Conservation (phyloP, 1,140 invertebrate genomes). For the Drosophila lacteicornis region DNA sequence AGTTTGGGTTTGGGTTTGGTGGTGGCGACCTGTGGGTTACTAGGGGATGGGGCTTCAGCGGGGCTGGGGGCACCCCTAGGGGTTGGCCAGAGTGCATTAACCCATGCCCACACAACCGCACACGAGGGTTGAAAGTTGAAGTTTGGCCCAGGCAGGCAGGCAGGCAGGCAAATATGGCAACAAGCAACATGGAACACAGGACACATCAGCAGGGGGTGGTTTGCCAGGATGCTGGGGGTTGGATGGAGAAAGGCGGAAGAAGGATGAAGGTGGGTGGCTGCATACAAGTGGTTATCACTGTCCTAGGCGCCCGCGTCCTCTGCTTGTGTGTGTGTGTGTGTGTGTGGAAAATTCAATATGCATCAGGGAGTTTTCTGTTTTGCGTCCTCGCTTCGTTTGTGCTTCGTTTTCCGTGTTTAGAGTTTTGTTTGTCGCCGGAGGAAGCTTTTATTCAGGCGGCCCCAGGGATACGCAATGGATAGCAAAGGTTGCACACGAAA, state of each 20-base stretch:
- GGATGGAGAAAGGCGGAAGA: background rate
- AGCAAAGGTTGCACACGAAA: conserved; percentile 6
- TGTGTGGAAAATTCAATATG: conserved; percentile 62
- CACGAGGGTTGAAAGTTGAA: conserved; percentile 66
- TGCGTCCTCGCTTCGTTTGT: background rate
- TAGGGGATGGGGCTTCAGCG: conserved; percentile 3
- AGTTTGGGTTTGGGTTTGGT: conserved; percentile 1
- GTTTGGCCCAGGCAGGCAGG: conserved; percentile 16
- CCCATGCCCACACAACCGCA: conserved; percentile 56
- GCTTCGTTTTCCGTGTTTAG: conserved; percentile 10
- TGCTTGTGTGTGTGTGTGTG: background rate
- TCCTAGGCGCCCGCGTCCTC: conserved; percentile 17
- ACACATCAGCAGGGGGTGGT: conserved; percentile 33
- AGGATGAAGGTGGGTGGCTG: conserved; percentile 43
- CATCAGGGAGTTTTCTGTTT: conserved; percentile 34
- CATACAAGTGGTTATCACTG: conserved; percentile 79
- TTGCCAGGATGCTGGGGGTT: conserved; percentile 40
- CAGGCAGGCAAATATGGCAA: conserved; percentile 32
- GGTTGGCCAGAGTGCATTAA: conserved; percentile 87
- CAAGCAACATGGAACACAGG: conserved; percentile 14
- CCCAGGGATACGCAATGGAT: conserved; percentile 7
- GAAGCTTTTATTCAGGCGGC: conserved; percentile 8
- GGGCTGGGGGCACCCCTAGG: conserved; percentile 25
- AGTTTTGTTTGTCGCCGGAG: conserved; percentile 17
- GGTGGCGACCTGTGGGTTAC: conserved; percentile 8